Evolutionary conservation across 2,797 vertebrate genomes (phyloP).

Genomic region (Lagodon rhomboides): DNA sequence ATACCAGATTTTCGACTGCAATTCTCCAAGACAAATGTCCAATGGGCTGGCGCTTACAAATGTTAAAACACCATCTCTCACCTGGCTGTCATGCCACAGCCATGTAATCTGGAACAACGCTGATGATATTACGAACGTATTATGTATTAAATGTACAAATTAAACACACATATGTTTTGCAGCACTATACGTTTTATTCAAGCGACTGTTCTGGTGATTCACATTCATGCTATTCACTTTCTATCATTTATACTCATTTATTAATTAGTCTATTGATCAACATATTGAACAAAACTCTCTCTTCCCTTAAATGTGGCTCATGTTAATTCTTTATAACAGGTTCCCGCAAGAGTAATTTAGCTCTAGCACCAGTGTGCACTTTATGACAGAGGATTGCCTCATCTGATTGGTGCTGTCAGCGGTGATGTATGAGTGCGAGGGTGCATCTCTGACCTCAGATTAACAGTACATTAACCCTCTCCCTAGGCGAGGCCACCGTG

Average conservation of each 20-base stretch:
- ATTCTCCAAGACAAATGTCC: no score
- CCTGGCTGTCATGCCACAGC: no score
- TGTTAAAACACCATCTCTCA: no score
- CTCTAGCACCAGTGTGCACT: conserved; percentile 27
- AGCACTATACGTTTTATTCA: no score
- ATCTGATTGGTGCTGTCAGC: conserved; percentile 74
- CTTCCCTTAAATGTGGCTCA: neutral
- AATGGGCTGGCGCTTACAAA: no score
- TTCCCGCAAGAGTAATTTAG: conserved; percentile 20
- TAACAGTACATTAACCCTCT: conserved; percentile 86
- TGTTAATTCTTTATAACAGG: conserved; percentile 8
- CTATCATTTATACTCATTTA: neutral
- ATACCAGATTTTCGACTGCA: no score
- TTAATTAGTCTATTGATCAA: neutral
- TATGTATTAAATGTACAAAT: no score
- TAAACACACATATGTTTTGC: no score
- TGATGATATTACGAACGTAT: no score
- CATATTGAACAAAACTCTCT: conserved; percentile 3
- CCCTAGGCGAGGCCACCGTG: conserved; percentile 65
- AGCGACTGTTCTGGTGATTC: no score
- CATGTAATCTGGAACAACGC: no score
- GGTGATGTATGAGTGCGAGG: conserved; percentile 77
- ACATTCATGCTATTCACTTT: neutral
- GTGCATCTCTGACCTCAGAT: conserved; percentile 82
- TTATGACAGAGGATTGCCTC: conserved; percentile 65